Evolutionary conservation across 2,797 vertebrate genomes (phyloP), one percentile per base, ranked within the genome.

Genomic region (Buphagus erythrorhynchus): DNA sequence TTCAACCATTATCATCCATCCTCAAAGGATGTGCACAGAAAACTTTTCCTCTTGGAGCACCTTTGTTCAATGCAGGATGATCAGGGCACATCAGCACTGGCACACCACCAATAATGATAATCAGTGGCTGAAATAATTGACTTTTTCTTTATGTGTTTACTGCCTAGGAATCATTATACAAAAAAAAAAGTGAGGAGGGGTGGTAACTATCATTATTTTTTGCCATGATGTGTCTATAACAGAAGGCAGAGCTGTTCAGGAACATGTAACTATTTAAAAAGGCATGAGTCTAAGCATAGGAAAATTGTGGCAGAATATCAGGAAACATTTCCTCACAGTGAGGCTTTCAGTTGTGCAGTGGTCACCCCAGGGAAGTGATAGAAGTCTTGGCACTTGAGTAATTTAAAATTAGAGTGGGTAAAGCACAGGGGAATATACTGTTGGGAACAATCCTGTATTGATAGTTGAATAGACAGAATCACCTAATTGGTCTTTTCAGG

Each of bases 351-450:
- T 76, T 88, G 79, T 94, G 86, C 94, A 97, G 52, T 82, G 83
- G 94, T 93, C 90, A 96, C 95, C 95, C 93, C 79, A 82, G 94
- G 94, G 96, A 97, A 94, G 93, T 46, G 93, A 95, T 85, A 95
- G 94, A 95, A 97, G 95, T 90, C 94, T 94, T 94, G 95, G 96
- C 96, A 96, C 95, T 95, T 86, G 94, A 97, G 95, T 97, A 96
- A 97, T 97, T 97, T 96, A 96, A 96, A 96, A 97, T 95, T 94
- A 95, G 95, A 95, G 85, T 95, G 85, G 71, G 88, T 93, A 95
- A 96, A 96, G 82, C 96, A 88, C 95, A 90, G 52, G 96, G 95
- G 96, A 96, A 95, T 97, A 94, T 86, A 92, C 82, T 97, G 85
- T 93, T 94, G 87, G 96, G 96, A 96, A 87, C 94, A 97, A 96